A percentile compares a stretch with the other conserved stretches of the same genome.
Evolutionary conservation across 2,113 vertebrate species (phyloP).

Genomic region (Deroptyus accipitrinus): DNA sequence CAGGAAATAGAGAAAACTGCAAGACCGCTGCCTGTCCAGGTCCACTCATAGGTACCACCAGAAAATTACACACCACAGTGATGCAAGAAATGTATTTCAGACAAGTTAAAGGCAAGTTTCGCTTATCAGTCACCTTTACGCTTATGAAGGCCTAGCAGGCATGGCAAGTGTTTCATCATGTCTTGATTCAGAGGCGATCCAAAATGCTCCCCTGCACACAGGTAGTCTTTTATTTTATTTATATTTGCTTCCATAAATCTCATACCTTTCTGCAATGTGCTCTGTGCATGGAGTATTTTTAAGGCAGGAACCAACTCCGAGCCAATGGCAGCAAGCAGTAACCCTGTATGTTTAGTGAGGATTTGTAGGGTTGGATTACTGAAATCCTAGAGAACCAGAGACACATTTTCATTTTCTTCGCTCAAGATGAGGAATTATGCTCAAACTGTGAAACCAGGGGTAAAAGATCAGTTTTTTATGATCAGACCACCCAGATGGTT

Average conservation of each 20-base stretch:
- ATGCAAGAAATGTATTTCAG: neutral
- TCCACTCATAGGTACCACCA: neutral
- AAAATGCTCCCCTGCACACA: neutral
- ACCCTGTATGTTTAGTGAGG: neutral
- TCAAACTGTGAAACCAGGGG: neutral
- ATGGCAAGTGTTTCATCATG: accelerated
- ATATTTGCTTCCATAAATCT: neutral
- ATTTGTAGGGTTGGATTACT: neutral
- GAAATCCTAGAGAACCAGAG: neutral
- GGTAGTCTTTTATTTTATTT: neutral
- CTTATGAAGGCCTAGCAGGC: neutral
- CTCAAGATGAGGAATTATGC: neutral
- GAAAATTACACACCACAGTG: neutral
- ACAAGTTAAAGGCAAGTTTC: neutral
- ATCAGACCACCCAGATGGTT: neutral
- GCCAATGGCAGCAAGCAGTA: neutral
- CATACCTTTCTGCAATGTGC: accelerated
- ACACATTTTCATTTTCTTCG: neutral
- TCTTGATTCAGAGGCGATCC: neutral
- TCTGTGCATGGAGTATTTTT: neutral
- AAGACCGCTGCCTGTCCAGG: neutral
- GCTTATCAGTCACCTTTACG: neutral
- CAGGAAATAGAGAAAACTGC: neutral
- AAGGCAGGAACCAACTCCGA: neutral
- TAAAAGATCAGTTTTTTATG: neutral